A percentile compares a stretch with the other conserved stretches of the same genome.
Conservation (phyloP, 2,888 invertebrate species). For the Himalopsyche kuldschensis region DNA sequence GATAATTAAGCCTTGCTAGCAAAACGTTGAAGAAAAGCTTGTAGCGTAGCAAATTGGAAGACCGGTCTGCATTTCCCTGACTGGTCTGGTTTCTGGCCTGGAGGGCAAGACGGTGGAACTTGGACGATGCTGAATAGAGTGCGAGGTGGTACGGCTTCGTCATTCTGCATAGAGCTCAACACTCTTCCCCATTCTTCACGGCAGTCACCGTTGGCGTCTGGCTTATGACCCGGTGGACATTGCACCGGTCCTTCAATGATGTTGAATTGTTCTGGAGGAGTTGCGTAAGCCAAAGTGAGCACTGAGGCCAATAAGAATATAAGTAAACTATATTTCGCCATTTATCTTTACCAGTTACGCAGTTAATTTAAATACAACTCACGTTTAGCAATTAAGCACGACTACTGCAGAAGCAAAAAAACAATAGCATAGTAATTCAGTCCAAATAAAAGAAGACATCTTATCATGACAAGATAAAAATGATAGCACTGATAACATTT, state of each 20-base stretch:
- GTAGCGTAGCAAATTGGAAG: not conserved
- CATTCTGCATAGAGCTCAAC: conserved; percentile 26
- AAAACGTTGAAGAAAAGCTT: not conserved
- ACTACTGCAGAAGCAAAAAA: too few relatives aligned
- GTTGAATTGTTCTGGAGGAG: conserved; percentile 14
- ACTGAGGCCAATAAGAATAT: not conserved
- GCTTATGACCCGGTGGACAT: conserved; percentile 48
- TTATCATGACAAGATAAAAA: too few relatives aligned
- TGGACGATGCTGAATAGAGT: conserved; percentile 43
- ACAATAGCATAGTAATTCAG: too few relatives aligned
- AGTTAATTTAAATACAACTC: not conserved
- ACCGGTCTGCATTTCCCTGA: conserved; percentile 46
- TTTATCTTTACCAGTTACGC: not conserved
- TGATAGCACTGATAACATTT: too few relatives aligned
- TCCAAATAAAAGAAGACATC: too few relatives aligned
- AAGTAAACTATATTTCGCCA: not conserved
- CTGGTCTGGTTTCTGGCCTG: conserved; percentile 47
- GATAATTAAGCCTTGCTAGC: not conserved
- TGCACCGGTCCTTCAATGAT: conserved; percentile 48
- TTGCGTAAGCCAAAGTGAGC: not conserved
- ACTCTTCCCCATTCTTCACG: conserved; percentile 40
- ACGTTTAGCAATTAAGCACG: too few relatives aligned
- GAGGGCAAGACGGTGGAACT: conserved; percentile 49
- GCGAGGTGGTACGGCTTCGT: not conserved
- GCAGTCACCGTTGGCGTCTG: conserved; percentile 48